Evolutionary conservation across 2,888 invertebrate genomes (phyloP), one percentile per base, ranked within the genome.

Genomic region (Pyrrhia umbra): DNA sequence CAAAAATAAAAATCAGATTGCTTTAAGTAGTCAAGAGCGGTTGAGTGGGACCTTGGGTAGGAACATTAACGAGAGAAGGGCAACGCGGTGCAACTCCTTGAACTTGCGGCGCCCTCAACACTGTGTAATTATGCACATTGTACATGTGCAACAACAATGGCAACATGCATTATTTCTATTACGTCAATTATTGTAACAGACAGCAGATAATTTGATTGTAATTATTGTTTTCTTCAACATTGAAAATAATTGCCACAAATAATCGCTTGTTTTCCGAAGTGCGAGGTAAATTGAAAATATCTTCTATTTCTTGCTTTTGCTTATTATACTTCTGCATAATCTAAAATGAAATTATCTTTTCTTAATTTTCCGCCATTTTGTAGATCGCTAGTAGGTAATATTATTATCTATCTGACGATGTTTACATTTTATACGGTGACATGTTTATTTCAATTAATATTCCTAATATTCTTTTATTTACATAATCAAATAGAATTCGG

Each of bases 21-120:
- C 21, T 60, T 13, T 43, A 13, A 9, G 8, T 9, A 30, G 30
- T 37, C 25, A 39, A 54, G 21, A 37, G n/a, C 2, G 37, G 68
- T 45, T 52, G n/a, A n/a, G 25, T 25, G 8, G n/a, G 34, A 34
- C 52, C 71, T 23, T 61, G 27, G 43, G 21, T 49, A 21, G 15
- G 27, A 37, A 42, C 40, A 25, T 49, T 54, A 59, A 68, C 43
- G 21, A 49, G 42, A 45, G 42, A 40, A 56, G 59, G 56, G 66
- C 57, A 65, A 58, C 34, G 42, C 37, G 37, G 45, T 55, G 47
- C 52, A 57, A 34, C 16, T 62, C 66, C 79, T 71, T 77, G 79
- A 77, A 75, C 77, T 68, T 77, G 49, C 34, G 46, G 46, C 50
- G 55, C 75, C 75, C 52, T 56, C 50, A 16, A 5, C 47, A 20